Evolutionary conservation across 1,140 invertebrate genomes (phyloP).

Genomic region (Ceratoteleas bidentatus): DNA sequence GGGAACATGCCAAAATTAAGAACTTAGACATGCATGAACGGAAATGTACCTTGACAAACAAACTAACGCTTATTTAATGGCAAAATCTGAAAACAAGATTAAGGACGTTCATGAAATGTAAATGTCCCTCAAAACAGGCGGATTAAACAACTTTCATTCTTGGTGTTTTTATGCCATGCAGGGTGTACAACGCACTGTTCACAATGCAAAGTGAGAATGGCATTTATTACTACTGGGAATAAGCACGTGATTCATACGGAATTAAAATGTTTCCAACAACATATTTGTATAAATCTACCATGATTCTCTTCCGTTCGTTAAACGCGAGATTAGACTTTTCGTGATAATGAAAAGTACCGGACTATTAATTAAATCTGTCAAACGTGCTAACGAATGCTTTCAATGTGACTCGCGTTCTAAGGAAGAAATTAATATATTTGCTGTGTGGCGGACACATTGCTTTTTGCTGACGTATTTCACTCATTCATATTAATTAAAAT

Average conservation of each 20-base stretch:
- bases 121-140: not conserved
- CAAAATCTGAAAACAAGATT: not conserved
- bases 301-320: conserved; percentile 20
- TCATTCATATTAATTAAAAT: no score
- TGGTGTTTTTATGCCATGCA: conserved; percentile 13
- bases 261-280: conserved; percentile 35
- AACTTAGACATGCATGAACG: no score
- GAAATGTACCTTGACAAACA: no score
- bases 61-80: no score
- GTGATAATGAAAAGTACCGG: conserved; percentile 10
- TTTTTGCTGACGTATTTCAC: no score
- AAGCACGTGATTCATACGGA: conserved; percentile 43
- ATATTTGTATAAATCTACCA: conserved; percentile 37
- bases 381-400: not conserved
- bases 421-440: no score
- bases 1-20: no score
- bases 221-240: conserved; percentile 43
- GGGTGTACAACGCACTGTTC: not conserved
- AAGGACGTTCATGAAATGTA: conserved; percentile 1
- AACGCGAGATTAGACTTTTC: conserved; percentile 13
- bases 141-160: conserved; percentile 5
- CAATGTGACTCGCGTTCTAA: not conserved
- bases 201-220: conserved; percentile 8
- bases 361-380: conserved; percentile 28
- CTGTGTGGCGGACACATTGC: no score